A percentile compares a stretch with the other conserved stretches of the same genome.
phyloP scores from a whole-genome alignment of 2,113 vertebrate species.

The Phrynosoma platyrhinos region DNA sequence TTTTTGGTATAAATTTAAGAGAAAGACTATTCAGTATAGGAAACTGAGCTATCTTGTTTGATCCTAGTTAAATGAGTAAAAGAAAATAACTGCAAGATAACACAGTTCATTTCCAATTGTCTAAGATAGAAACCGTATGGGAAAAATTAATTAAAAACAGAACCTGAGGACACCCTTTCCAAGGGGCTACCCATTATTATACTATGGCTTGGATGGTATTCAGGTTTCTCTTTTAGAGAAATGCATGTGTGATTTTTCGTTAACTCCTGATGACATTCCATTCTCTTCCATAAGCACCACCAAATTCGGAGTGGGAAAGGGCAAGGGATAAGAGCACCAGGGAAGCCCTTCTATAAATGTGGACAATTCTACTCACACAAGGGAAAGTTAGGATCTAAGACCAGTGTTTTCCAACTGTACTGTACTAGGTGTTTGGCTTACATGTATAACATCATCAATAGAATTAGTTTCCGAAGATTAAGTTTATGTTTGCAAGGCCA shows the following conservation, averaged over 20 bases:
- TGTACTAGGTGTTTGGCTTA: neutral
- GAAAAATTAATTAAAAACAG: neutral
- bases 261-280: too few species aligned
- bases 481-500: neutral
- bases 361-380: too few species aligned
- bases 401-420: neutral
- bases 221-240: neutral
- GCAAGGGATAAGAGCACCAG: neutral
- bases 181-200: neutral
- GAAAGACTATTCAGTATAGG: too few species aligned
- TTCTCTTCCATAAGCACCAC: too few species aligned
- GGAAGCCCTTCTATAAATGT: neutral
- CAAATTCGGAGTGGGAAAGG: too few species aligned
- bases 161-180: neutral
- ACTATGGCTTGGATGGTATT: neutral
- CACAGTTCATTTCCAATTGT: neutral
- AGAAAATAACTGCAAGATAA: neutral
- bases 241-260: neutral
- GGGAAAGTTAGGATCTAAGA: neutral
- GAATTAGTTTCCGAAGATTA: neutral
- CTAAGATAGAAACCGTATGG: neutral
- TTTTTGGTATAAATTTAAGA: neutral
- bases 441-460: neutral
- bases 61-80: neutral
- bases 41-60: neutral